Evolutionary conservation across 1,140 invertebrate genomes (phyloP), one percentile per base, ranked within the genome.

Genomic region (Sesamia nonagrioides): DNA sequence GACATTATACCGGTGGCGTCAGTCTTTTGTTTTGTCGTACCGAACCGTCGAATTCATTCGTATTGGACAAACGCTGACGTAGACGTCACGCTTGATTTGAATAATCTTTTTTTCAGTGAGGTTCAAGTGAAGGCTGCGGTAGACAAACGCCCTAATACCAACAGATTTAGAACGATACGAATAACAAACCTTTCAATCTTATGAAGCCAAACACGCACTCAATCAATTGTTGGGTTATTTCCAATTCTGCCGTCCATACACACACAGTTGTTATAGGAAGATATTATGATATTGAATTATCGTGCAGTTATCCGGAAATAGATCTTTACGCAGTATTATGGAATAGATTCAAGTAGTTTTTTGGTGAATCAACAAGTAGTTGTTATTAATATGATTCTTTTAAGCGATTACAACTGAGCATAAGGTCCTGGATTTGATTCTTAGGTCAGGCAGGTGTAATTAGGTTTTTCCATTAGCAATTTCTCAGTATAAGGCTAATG

Each of bases 201-300:
- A 17, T 35, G 66, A 50, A 69, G 66, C 66, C 48, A 52, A 7
- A 69, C 66, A 52, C 27, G 45, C 17, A 17, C 21, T 69, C 66
- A 69, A 69, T 69, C 66, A 69, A 69, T 69, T 69, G 48, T 50
- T 69, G 66, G 66, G 66, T n/a, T 33, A 35, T 52, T 69, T 69
- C 48, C 66, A 50, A 69, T 33, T 42, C 9, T n/a, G 21, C 21
- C 27, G 27, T 27, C 27, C 27, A 17, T n/a, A 45, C 45, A 66
- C 35, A 37, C 5, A 4, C 0, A 9, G 37, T 6, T n/a, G 18
- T n/a, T n/a, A n/a, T 9, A 4, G n/a, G 15, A 17, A 56, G n/a
- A 56, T 56, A 9, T 21, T 21, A 11, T 56, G 17, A 56, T 56
- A 50, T 50, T 50, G 45, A 50, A 13, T 50, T n/a, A 50, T 50